phyloP scores from a whole-genome alignment of 1,140 invertebrate species.

The Conopomorpha cramerella region DNA sequence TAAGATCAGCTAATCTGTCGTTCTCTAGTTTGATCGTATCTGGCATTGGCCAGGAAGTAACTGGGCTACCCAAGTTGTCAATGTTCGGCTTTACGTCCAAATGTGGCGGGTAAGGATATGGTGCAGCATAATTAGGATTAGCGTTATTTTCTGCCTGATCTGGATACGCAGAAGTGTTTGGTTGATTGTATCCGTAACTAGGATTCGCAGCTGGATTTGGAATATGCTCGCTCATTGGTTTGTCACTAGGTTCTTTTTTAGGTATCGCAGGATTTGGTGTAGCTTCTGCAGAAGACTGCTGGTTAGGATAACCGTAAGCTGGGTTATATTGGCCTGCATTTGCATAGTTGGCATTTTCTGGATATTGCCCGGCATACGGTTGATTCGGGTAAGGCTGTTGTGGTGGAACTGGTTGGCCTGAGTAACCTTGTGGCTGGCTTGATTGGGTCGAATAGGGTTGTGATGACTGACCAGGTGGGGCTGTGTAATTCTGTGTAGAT shows the following conservation, averaged over 20 bases:
- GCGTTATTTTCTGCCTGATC: constrained; percentile 12
- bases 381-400: constrained; percentile 9
- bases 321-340: constrained; percentile 27
- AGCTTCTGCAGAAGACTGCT: too few species aligned
- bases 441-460: constrained; percentile 6
- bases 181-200: constrained; percentile 22
- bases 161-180: constrained; percentile 19
- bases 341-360: constrained; percentile 13
- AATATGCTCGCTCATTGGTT: too few species aligned
- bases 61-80: constrained; percentile 35
- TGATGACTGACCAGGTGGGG: too few species aligned
- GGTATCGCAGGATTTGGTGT: constrained; percentile 9
- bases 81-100: constrained; percentile 41
- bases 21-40: constrained; percentile 46
- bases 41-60: constrained; percentile 41
- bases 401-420: too few species aligned
- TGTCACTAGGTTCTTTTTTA: constrained; percentile 20
- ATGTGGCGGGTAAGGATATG: constrained; percentile 23
- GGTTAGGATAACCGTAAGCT: too few species aligned
- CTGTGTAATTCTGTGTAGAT: too few species aligned
- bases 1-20: constrained; percentile 44
- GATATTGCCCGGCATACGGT: constrained; percentile 19
- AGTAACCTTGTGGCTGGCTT: constrained; percentile 9
- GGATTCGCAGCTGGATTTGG: constrained; percentile 12
- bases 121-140: constrained; percentile 18